phyloP scores from a whole-genome alignment of 2,113 vertebrate genomes.

The Climacteris rufus region DNA sequence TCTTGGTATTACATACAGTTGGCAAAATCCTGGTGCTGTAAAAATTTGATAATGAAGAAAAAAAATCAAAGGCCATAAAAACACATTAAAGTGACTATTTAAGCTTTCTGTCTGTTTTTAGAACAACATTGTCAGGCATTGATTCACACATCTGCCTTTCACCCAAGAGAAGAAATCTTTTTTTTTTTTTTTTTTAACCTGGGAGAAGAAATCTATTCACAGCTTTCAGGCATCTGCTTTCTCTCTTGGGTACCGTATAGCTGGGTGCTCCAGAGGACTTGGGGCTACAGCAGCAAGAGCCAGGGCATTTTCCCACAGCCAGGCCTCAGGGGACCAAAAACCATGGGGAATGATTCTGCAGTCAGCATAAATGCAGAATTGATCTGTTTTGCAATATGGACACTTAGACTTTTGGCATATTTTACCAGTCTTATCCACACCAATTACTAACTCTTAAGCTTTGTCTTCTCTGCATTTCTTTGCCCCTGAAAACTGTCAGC shows the following conservation, averaged over 20 bases:
- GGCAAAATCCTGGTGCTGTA: background rate
- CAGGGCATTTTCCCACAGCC: background rate
- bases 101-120: background rate
- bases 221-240: background rate
- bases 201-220: background rate
- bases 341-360: background rate
- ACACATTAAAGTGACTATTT: background rate
- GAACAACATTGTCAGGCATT: background rate
- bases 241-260: background rate
- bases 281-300: background rate
- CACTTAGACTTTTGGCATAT: background rate
- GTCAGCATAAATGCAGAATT: background rate
- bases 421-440: accelerated
- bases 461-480: background rate
- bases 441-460: background rate
- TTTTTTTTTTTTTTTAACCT: background rate
- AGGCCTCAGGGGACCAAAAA: background rate
- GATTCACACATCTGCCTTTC: background rate
- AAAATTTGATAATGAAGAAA: background rate
- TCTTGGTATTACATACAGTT: background rate
- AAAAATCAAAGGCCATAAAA: background rate
- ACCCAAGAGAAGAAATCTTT: background rate
- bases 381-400: background rate
- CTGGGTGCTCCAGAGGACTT: background rate
- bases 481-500: background rate